Conservation (phyloP, 2,888 invertebrate species). For the Alloplasta piceator region DNA sequence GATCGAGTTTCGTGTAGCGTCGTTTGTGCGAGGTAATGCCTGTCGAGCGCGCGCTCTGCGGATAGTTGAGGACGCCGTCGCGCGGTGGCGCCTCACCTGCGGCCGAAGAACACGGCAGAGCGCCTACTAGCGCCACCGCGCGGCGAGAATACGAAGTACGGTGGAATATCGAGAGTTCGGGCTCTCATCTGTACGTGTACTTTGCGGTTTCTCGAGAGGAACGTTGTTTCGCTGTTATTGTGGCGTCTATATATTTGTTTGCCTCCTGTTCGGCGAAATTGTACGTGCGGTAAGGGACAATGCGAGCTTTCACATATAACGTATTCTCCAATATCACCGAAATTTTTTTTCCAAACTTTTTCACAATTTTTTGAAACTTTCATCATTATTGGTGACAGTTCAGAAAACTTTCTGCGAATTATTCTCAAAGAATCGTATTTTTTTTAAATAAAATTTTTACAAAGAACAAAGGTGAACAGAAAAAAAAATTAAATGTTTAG, state of each 20-base stretch:
- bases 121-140: neutral
- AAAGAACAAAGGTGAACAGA: no score
- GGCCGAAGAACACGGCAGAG: neutral
- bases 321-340: conserved; percentile 15
- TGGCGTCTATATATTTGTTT: conserved; percentile 66
- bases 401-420: no score
- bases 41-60: no score
- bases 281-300: conserved; percentile 43
- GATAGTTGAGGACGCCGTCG: neutral
- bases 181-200: conserved; percentile 12
- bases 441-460: no score
- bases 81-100: neutral
- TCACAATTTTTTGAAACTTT: no score
- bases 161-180: conserved; percentile 20
- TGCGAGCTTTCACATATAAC: conserved; percentile 41
- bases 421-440: no score
- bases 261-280: conserved; percentile 61
- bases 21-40: neutral
- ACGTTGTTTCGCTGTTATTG: conserved; percentile 54
- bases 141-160: neutral
- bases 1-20: conserved; percentile 22
- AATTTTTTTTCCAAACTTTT: neutral
- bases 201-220: no score
- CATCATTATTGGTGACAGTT: no score
- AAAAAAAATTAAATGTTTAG: no score